These are phyloP conservation scores for Anastrepha obliqua DNA, from an alignment of 1,140 invertebrate species.

Conservation along the genomic window DNA sequence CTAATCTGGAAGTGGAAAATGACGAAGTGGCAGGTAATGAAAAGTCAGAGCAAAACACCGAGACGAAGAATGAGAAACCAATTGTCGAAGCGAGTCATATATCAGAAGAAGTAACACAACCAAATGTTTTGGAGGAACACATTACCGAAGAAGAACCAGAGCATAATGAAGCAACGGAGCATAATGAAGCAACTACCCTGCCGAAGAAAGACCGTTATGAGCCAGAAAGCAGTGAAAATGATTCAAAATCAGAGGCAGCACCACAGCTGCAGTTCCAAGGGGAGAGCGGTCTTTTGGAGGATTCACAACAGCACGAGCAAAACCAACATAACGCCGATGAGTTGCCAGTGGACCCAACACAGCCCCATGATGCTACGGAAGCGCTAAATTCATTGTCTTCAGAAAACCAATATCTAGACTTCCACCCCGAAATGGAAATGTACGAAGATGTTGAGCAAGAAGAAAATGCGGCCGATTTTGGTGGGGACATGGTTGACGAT, in stretches of 20 bases:
- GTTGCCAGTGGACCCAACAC: slow-evolving; percentile 14
- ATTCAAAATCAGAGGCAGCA: background rate
- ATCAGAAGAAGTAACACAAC: background rate
- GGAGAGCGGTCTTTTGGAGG: background rate
- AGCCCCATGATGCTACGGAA: slow-evolving; percentile 62
- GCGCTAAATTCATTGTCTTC: background rate
- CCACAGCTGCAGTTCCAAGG: background rate
- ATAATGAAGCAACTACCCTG: background rate
- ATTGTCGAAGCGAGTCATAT: background rate
- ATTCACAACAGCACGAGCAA: background rate
- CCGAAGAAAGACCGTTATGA: background rate
- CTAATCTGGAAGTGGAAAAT: background rate
- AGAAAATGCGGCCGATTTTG: background rate
- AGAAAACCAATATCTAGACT: background rate
- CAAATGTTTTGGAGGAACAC: background rate
- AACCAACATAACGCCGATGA: background rate
- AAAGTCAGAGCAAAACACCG: too few relatives aligned
- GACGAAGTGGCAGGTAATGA: background rate
- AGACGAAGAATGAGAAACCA: background rate
- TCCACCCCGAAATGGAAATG: slow-evolving; percentile 30
- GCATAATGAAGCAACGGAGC: background rate
- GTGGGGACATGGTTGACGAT: slow-evolving; percentile 61
- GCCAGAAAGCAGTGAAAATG: background rate
- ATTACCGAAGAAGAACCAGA: background rate
- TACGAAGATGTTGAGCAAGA: slow-evolving; percentile 12